Base-by-base conservation (phyloP, 1,140 invertebrate genomes). In the Drosophila takahashii region DNA sequence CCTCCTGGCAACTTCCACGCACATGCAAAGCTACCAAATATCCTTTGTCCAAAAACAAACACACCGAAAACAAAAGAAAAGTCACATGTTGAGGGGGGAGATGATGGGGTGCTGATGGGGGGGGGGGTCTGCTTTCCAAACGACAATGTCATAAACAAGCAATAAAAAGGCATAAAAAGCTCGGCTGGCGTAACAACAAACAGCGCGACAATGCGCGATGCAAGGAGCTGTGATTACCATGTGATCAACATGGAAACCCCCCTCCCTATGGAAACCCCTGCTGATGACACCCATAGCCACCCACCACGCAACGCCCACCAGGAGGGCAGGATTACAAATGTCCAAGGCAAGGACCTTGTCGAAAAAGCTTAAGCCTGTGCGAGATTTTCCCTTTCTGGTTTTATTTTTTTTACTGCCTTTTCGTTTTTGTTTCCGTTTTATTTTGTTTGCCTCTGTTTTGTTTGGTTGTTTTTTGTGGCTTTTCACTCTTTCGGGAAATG, bases 151-250 rank as follows among this genome's bases (percentile, higher is more conserved):
- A 87, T 86, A 86, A 86, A 83, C 79, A 86, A 87, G 83, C 84
- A 86, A 86, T 83, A 86, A 86, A 87, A 87, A 87, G 71, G 74
- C 70, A 87, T 79, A 87, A 87, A 85, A 86, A 81, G 78, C 81
- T 66, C 11, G 32, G 34, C 26, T 41, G 42, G 34, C 16, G 60
- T 16, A 50, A 34, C 27, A 34, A 50, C 48, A 50, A 50, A 50
- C 29, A 32, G 48, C 48, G 62, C 32, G 64, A 61, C 56, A 67
- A 39, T 64, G 73, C 69, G 67, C 39, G 53, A 16, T 73, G 65
- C 64, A 42, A 41, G 52, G 58, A 60, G 51, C 83, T 72, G 79
- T 87, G 83, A 86, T 86, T 86, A 86, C 83, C 83, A 87, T 87
- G 83, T 83, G 79, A 85, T 87, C 83, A 86, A 83, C 83, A 81